Evolutionary conservation across 35 echinoderm and acorn worm genomes (phyloP).

Genomic region (Ophiothrix spiculata): DNA sequence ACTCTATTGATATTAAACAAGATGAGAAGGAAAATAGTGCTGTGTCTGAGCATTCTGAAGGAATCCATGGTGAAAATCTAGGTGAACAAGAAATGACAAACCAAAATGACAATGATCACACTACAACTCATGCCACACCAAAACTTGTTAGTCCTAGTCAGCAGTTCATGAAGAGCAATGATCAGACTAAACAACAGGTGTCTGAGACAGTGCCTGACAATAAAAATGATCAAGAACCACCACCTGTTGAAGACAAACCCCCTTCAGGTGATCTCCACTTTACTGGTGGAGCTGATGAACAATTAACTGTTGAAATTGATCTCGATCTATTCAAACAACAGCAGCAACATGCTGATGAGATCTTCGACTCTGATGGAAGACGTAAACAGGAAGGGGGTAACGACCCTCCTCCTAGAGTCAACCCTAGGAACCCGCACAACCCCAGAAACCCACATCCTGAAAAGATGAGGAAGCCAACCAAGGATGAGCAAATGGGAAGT

Average conservation of each 20-base stretch:
- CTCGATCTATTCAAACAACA: background rate
- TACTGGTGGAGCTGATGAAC: background rate
- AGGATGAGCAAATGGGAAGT: too few species aligned
- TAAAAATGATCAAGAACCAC: background rate
- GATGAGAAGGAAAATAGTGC: background rate
- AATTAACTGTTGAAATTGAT: conserved; percentile 8
- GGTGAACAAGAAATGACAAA: too few species aligned
- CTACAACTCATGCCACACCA: background rate
- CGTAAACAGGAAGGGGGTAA: background rate
- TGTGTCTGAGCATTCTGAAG: background rate
- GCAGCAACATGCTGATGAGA: background rate
- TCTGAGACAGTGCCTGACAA: background rate
- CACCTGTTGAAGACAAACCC: background rate
- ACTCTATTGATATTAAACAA: background rate
- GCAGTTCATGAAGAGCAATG: background rate
- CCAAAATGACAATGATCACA: background rate
- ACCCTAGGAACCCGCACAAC: background rate
- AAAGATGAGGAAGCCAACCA: background rate
- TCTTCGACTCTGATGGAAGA: too few species aligned
- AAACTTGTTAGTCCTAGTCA: background rate
- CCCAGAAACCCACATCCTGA: background rate
- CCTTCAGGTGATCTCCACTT: background rate
- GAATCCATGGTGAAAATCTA: too few species aligned
- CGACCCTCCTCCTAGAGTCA: background rate
- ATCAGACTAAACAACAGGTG: background rate